Percentiles rank a stretch among this genome's conserved stretches.
Evolutionary conservation across 2,888 invertebrate genomes (phyloP).

Genomic region (Rotaria macrura): DNA sequence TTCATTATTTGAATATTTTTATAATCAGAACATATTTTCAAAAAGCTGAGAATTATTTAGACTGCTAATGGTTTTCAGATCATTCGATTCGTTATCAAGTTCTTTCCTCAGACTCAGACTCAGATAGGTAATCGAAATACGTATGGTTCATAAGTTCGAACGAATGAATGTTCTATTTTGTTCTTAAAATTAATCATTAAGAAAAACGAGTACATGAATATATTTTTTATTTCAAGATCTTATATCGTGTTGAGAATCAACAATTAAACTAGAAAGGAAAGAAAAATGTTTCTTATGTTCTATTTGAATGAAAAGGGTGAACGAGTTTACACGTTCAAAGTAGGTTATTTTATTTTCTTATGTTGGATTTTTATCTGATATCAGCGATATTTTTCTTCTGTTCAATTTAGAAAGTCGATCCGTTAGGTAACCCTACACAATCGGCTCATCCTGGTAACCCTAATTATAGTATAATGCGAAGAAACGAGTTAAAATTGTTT

Average conservation of each 20-base stretch:
- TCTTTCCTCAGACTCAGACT: too few species aligned
- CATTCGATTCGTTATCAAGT: too few species aligned
- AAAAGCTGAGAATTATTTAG: too few species aligned
- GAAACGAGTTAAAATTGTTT: neutral
- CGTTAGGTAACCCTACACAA: constrained; percentile 64
- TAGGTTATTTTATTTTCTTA: constrained; percentile 48
- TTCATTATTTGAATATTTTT: too few species aligned
- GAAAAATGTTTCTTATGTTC: constrained; percentile 64
- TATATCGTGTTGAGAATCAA: neutral
- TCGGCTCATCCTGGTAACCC: constrained; percentile 66
- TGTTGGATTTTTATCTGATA: neutral
- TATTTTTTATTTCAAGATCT: too few species aligned
- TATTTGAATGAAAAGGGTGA: constrained; percentile 67
- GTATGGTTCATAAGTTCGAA: too few species aligned
- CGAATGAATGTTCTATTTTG: too few species aligned
- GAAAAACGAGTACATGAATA: neutral
- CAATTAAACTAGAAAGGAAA: neutral
- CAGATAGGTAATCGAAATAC: too few species aligned
- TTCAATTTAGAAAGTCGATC: constrained; percentile 69
- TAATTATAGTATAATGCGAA: neutral
- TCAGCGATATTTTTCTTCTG: constrained; percentile 37
- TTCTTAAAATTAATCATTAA: too few species aligned
- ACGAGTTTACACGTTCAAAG: constrained; percentile 74
- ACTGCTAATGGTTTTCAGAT: too few species aligned
- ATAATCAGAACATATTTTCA: too few species aligned